These are phyloP conservation scores for Rhinopomastus cyanomelas DNA, from an alignment of 2,113 vertebrate species.

Conservation along the genomic window DNA sequence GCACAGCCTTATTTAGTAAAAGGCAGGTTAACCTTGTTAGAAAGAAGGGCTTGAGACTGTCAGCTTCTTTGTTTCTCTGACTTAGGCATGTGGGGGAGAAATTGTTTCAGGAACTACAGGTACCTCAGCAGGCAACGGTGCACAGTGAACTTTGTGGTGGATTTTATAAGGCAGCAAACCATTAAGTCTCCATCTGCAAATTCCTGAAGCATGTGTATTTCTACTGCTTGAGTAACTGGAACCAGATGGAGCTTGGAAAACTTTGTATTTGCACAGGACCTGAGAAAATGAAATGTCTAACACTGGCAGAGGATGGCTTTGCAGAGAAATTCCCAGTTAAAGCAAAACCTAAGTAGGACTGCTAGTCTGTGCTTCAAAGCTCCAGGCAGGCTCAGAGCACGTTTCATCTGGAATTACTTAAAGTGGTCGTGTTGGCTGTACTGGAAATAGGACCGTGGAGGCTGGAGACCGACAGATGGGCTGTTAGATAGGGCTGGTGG, in stretches of 20 bases:
- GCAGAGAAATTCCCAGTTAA: neutral
- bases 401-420: neutral
- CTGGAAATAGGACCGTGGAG: neutral
- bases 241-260: conserved; percentile 72
- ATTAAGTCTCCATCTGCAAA: conserved; percentile 53
- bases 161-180: conserved; percentile 51
- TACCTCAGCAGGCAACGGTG: conserved; percentile 26
- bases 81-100: neutral
- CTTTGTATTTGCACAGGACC: conserved; percentile 53
- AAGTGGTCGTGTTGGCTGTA: neutral
- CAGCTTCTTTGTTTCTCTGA: neutral
- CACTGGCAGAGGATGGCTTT: neutral
- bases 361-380: neutral
- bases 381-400: neutral
- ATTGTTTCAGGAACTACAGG: conserved; percentile 39
- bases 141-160: conserved; percentile 43
- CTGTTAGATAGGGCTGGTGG: neutral
- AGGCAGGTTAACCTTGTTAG: conserved; percentile 20
- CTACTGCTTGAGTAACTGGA: conserved; percentile 67
- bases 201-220: conserved; percentile 72
- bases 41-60: neutral
- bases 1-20: conserved; percentile 60
- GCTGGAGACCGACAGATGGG: neutral
- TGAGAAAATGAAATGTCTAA: conserved; percentile 21
- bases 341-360: neutral